These are phyloP conservation scores for Pantherophis vulpinus DNA, from an alignment of 2,797 vertebrate genomes.

Conservation along the genomic window DNA sequence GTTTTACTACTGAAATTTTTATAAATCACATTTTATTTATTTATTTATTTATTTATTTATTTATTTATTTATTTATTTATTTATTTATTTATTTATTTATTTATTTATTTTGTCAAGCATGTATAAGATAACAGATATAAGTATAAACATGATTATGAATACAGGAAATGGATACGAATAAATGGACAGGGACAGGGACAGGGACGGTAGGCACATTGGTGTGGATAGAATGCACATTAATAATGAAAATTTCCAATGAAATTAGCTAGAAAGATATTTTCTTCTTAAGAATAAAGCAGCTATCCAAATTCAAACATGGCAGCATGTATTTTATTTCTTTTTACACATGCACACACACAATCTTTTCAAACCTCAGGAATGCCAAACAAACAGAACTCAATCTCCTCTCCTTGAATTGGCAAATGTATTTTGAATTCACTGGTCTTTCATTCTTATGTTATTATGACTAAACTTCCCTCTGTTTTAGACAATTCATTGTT, in stretches of 20 bases:
- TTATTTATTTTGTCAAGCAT: no score
- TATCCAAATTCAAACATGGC: constrained; percentile 18
- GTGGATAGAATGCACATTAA: background rate
- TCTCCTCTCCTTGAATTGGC: constrained; percentile 28
- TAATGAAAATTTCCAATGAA: constrained; percentile 5
- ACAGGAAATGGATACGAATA: no score
- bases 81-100: no score
- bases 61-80: no score
- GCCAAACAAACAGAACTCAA: constrained; percentile 50
- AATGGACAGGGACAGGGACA: no score
- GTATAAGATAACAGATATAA: no score
- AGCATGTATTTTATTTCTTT: constrained; percentile 10
- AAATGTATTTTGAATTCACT: constrained; percentile 47
- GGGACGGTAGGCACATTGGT: no score
- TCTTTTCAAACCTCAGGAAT: constrained; percentile 8
- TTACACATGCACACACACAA: no score
- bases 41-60: no score
- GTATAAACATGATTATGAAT: no score
- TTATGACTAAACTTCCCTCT: constrained; percentile 50
- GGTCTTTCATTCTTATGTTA: constrained; percentile 53
- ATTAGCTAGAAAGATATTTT: constrained; percentile 13
- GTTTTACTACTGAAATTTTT: background rate
- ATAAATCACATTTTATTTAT: background rate
- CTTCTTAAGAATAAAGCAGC: constrained; percentile 28
- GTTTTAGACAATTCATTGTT: constrained; percentile 49